Conservation (phyloP, 2,113 vertebrate genomes). For the Nestor notabilis region DNA sequence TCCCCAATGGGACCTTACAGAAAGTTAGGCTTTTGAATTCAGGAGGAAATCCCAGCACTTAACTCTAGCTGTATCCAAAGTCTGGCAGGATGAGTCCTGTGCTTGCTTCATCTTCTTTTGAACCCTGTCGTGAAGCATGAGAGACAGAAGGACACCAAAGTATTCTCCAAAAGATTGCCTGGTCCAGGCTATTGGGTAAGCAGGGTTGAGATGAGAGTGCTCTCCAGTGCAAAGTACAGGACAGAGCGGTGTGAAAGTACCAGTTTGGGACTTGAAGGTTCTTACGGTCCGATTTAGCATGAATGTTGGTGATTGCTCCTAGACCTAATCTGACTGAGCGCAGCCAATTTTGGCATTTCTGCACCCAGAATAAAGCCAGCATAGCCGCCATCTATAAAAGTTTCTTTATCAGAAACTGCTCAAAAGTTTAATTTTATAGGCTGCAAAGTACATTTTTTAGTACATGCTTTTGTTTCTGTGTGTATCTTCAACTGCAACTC, state of each 20-base stretch:
- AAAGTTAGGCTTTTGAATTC: neutral
- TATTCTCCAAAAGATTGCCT: neutral
- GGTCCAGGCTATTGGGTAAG: neutral
- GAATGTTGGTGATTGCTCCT: neutral
- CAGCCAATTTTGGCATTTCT: neutral
- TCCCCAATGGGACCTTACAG: neutral
- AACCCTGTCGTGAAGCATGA: neutral
- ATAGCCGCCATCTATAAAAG: neutral
- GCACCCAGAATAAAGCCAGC: neutral
- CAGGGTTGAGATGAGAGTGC: neutral
- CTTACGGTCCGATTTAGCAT: neutral
- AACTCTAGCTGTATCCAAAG: neutral
- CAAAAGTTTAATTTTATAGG: neutral
- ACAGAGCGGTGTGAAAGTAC: neutral
- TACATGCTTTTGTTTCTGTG: neutral
- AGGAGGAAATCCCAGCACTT: neutral
- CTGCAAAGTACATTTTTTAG: neutral
- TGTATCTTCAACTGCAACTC: neutral
- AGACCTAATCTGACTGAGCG: neutral
- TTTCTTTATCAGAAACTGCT: neutral
- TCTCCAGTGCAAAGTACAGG: neutral
- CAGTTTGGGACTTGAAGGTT: neutral
- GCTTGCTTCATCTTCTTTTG: neutral
- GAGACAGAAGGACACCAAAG: neutral
- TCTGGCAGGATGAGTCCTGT: neutral